These are phyloP conservation scores for Alethe diademata DNA, from an alignment of 2,113 vertebrate species.

Conservation along the genomic window DNA sequence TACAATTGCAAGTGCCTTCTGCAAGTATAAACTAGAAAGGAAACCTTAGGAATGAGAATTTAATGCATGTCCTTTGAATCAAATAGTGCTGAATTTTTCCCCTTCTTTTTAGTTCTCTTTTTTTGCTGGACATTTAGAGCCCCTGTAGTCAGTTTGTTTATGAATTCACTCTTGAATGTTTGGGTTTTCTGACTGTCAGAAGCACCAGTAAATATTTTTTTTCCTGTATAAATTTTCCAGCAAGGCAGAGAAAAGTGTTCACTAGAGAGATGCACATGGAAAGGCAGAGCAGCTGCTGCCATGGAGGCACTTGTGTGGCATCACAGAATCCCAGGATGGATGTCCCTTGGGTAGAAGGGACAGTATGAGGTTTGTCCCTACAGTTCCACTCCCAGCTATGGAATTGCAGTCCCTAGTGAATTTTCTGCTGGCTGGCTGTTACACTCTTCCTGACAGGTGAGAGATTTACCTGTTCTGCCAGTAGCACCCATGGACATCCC, in stretches of 20 bases:
- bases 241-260: neutral
- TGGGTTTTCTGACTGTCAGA: neutral
- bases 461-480: neutral
- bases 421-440: neutral
- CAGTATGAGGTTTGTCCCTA: neutral
- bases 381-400: neutral
- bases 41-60: neutral
- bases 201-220: neutral
- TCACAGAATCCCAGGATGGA: neutral
- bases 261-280: neutral
- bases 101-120: neutral
- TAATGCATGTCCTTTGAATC: neutral
- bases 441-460: neutral
- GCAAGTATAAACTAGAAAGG: neutral
- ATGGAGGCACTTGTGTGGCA: neutral
- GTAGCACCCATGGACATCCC: fast-evolving
- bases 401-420: neutral
- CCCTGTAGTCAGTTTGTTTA: neutral
- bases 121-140: neutral
- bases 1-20: neutral
- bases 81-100: neutral
- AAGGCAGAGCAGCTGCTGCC: neutral
- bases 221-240: neutral
- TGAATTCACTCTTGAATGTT: neutral
- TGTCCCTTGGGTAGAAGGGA: neutral